These are phyloP conservation scores for Platanista minor DNA, from an alignment of 2,113 vertebrate genomes.

Conservation along the genomic window DNA sequence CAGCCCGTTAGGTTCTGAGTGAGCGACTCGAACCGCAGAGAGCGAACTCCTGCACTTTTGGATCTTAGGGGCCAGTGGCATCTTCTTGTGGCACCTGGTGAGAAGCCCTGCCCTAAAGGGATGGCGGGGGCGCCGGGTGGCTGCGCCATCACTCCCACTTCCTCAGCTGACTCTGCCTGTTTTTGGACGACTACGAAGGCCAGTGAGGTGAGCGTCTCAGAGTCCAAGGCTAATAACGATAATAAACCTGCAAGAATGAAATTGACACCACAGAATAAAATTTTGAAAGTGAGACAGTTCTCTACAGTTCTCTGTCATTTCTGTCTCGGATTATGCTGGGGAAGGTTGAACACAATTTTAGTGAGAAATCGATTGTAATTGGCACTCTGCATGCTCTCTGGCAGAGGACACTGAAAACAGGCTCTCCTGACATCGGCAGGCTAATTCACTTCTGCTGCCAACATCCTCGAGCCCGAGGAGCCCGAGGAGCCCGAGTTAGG, in stretches of 20 bases:
- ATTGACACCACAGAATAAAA: slow-evolving; percentile 79
- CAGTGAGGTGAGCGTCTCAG: slow-evolving; percentile 45
- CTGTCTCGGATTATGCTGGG: slow-evolving; percentile 78
- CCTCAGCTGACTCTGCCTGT: slow-evolving; percentile 16
- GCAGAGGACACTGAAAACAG: slow-evolving; percentile 77
- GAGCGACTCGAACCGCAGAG: slow-evolving; percentile 37
- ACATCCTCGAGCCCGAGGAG: too few relatives aligned
- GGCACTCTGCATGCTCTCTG: slow-evolving; percentile 78
- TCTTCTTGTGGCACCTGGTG: not conserved
- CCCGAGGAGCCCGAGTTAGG: slow-evolving; percentile 54
- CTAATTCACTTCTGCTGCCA: slow-evolving; percentile 80
- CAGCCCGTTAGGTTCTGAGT: slow-evolving; percentile 57
- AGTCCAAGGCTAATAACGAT: slow-evolving; percentile 64
- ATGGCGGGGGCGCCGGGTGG: accelerated
- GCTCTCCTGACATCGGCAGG: slow-evolving; percentile 79
- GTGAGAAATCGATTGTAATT: slow-evolving; percentile 87
- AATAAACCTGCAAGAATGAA: slow-evolving; percentile 78
- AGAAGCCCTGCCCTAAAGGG: not conserved
- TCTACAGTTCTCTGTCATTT: slow-evolving; percentile 79
- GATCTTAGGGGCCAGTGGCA: slow-evolving; percentile 17
- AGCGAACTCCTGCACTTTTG: slow-evolving; percentile 24
- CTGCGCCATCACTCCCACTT: not conserved
- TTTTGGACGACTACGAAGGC: slow-evolving; percentile 45
- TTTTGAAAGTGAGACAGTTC: slow-evolving; percentile 71
- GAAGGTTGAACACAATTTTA: slow-evolving; percentile 83